Evolutionary conservation across 92 coral and sea anemone species (phyloP).

Genomic region (Epizoanthus ramosus): DNA sequence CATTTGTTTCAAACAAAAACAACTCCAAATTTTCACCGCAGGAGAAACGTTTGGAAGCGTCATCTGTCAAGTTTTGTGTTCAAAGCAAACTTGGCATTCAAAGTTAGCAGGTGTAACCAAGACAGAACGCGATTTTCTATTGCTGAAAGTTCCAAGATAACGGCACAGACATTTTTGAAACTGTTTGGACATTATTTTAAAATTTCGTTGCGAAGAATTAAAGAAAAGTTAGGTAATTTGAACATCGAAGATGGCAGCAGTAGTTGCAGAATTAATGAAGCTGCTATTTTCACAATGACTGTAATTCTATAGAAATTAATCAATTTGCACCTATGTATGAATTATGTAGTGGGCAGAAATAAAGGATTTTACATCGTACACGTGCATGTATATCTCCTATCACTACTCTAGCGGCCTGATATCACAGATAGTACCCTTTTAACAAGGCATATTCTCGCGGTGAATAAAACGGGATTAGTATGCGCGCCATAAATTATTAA

Average conservation of each 20-base stretch:
- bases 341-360: not conserved
- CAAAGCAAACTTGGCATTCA: not conserved
- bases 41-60: not conserved
- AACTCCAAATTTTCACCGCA: not conserved
- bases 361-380: not conserved
- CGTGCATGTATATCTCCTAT: not conserved
- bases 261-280: conserved; percentile 7
- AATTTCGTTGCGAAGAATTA: not conserved
- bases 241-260: not conserved
- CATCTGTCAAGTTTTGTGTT: not conserved
- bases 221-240: not conserved
- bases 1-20: not conserved
- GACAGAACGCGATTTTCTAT: not conserved
- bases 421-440: not conserved
- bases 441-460: not conserved
- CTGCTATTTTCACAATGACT: conserved; percentile 1
- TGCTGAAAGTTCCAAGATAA: not conserved
- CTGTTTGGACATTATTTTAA: not conserved
- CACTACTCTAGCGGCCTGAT: not conserved
- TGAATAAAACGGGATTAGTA: conserved; percentile 17
- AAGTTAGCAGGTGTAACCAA: not conserved
- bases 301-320: conserved; percentile 3
- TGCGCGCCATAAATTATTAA: conserved; percentile 18
- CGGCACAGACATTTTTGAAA: not conserved
- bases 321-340: conserved; percentile 6